Base-by-base conservation (phyloP, 2,113 vertebrate species). In the Cinclus mexicanus region DNA sequence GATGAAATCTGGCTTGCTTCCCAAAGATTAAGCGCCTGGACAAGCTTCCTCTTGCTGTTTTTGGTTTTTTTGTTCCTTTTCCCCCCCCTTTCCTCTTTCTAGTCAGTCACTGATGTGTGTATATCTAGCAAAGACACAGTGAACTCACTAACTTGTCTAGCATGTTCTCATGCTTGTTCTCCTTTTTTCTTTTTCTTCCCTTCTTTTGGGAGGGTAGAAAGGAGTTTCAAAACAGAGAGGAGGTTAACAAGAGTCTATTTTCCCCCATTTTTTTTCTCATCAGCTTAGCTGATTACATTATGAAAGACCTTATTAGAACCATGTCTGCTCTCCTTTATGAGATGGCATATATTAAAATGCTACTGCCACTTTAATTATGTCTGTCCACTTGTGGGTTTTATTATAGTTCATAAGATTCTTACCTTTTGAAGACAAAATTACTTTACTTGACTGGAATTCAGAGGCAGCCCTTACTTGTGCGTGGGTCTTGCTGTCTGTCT, bases 1-100 rank as follows among this genome's bases (percentile, higher is more conserved):
- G 98, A 98, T 98, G 83, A 95, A 97, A 97, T 98, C 96, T 98
- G 97, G 96, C 97, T 94, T 89, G 85, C 87, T 95, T 97, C 97
- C 97, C 97, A 97, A 95, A 98, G 97, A 98, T 98, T 97, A 97
- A 89, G 97, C 20, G 65, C 95, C 60, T 94, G 63, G 60, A 87
- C 80, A 86, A 82, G 92, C 75, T 94, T 97, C 87, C 91, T 94
- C 64, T 94, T 85, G 82, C 78, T 76, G 53, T 3, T 83, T 87
- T 79, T 2, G 17, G 33, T 0, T 0, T 13, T 3, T 83, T 47
- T 61, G 29, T 68, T 3, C 10, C 39, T 29, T 44, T 35, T 60
- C 83, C 55, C 94, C 2, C 44, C 6, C 46, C 25, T 90, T 89
- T 95, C 29, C 50, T 69, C 83, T 96, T 98, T 98, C 95, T 97